Base-by-base conservation (phyloP, 2,888 invertebrate genomes). In the Dasypolia templi region DNA sequence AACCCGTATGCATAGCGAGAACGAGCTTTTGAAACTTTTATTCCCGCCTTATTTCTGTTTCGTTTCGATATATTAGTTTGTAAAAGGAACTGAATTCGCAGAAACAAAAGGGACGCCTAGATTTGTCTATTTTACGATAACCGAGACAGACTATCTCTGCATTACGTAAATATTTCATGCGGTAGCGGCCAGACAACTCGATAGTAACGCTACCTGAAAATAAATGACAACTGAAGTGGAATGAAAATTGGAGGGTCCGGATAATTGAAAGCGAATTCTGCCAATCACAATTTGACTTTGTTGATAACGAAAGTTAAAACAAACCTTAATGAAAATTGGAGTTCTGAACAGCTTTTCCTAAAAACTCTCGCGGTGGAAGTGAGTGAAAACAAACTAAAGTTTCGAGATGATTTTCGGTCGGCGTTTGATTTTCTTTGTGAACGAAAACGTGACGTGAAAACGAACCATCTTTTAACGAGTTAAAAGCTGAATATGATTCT, bases 371-470 rank as follows among this genome's bases (percentile, higher is more conserved):
- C 35, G 1, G 32, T 42, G 2, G 46, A 72, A 79, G 6, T 59
- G n/a, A n/a, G n/a, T n/a, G 67, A 79, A 80, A 83, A 80, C 79
- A 72, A 83, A 80, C 72, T 83, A 67, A 83, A 80, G 72, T 72
- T 79, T 32, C 19, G 66, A 63, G 72, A 59, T 72, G 65, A 49
- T 77, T 79, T 63, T 83, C 66, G 58, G 65, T 53, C 53, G 64
- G 14, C 58, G 72, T 62, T 67, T 79, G 77, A 70, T 79, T 82
- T 77, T 79, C 79, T 79, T 80, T 80, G 79, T 83, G 79, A 67
- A 82, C 44, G 29, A 46, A 79, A n/a, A n/a, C n/a, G n/a, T n/a
- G n/a, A n/a, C n/a, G n/a, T n/a, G 73, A 56, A 79, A 64, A 35
- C 49, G n/a, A 72, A 58, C 44, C 22, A 56, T 79, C 32, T 74